These are phyloP conservation scores for Gasteruption jaculator DNA, from an alignment of 2,888 invertebrate genomes.

Conservation along the genomic window DNA sequence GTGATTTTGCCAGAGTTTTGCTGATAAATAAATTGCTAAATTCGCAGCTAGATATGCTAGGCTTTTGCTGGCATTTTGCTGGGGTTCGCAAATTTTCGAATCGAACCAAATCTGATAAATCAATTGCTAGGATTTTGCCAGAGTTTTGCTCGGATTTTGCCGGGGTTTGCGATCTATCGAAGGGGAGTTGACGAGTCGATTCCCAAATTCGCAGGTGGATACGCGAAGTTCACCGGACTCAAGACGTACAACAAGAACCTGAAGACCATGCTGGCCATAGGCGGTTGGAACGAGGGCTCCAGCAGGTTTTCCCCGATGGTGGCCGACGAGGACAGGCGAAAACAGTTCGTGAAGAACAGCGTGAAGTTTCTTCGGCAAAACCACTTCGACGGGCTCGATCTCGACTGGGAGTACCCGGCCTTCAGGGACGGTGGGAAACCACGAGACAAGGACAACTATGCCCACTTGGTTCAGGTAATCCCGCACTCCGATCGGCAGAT, in stretches of 20 bases:
- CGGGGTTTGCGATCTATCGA: too few species aligned
- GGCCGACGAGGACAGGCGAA: conserved; percentile 69
- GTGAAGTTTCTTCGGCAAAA: conserved; percentile 85
- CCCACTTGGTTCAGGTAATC: conserved; percentile 72
- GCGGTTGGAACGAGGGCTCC: conserved; percentile 93
- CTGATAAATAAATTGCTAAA: too few species aligned
- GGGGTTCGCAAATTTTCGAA: too few species aligned
- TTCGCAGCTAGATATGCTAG: too few species aligned
- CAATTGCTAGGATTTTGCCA: too few species aligned
- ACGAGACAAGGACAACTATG: conserved; percentile 83
- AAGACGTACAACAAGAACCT: conserved; percentile 90
- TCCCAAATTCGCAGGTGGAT: conserved; percentile 77
- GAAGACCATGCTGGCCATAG: conserved; percentile 87
- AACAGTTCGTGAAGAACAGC: conserved; percentile 77
- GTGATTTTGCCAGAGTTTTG: too few species aligned
- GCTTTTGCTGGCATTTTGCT: too few species aligned
- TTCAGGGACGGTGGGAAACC: conserved; percentile 68
- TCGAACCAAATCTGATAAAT: too few species aligned
- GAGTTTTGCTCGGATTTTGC: too few species aligned
- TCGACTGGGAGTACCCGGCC: conserved; percentile 89
- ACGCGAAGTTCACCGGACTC: conserved; percentile 88
- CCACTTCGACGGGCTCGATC: conserved; percentile 88
- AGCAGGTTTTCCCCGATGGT: conserved; percentile 85
- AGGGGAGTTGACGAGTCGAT: too few species aligned
- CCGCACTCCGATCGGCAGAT: not conserved